Conservation (phyloP, 2,888 invertebrate species). For the Actias luna region DNA sequence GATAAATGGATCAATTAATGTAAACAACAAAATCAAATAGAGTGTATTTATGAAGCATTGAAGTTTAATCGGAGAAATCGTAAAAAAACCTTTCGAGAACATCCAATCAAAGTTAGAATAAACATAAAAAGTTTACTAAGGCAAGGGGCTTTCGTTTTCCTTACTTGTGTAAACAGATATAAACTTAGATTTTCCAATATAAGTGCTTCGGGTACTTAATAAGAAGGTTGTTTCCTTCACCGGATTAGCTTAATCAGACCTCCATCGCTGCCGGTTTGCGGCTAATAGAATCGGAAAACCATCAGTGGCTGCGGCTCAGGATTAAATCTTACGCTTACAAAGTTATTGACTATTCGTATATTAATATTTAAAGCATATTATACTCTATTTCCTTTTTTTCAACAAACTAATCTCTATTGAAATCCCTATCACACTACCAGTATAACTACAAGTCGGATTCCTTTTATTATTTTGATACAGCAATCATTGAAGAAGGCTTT, state of each 20-base stretch:
- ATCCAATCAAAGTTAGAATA: conserved; percentile 42
- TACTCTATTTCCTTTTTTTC: neutral
- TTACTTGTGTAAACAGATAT: conserved; percentile 21
- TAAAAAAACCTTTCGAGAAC: conserved; percentile 26
- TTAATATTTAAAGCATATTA: conserved; percentile 23
- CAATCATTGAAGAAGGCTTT: too few relatives aligned
- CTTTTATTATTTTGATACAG: too few relatives aligned
- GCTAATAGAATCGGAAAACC: conserved; percentile 75
- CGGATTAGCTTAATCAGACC: conserved; percentile 63
- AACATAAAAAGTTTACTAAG: conserved; percentile 37
- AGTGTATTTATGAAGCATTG: neutral
- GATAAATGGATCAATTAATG: too few relatives aligned
- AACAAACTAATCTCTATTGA: neutral
- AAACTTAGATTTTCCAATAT: conserved; percentile 3
- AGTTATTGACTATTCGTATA: conserved; percentile 48
- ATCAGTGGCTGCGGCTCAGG: conserved; percentile 58
- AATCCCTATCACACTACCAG: neutral
- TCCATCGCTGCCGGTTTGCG: conserved; percentile 48
- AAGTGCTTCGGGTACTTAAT: conserved; percentile 29
- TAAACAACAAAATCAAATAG: neutral
- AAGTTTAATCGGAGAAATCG: conserved; percentile 25
- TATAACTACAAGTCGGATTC: too few relatives aligned
- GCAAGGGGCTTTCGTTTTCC: conserved; percentile 24
- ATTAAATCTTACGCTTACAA: conserved; percentile 58
- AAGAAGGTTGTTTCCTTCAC: conserved; percentile 49